A percentile compares a stretch with the other conserved stretches of the same genome.
These are phyloP conservation scores for Andrena minutula DNA, from an alignment of 2,888 invertebrate genomes.

Conservation along the genomic window DNA sequence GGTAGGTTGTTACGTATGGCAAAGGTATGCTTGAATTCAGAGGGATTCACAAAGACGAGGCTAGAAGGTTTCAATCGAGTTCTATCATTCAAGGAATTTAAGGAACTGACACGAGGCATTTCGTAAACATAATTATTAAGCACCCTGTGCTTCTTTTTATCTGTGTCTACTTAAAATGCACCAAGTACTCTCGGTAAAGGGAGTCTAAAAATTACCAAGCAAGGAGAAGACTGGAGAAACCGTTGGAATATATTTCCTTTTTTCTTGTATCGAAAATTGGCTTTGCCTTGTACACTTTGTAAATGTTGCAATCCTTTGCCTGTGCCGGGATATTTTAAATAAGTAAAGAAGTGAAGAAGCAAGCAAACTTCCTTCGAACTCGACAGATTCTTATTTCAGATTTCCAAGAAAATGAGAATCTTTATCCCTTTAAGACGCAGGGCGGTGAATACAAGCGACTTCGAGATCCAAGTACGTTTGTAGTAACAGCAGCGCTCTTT, in stretches of 20 bases:
- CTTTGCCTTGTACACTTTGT: too few species aligned
- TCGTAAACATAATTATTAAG: too few species aligned
- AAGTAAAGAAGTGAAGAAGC: background rate
- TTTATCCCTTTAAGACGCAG: background rate
- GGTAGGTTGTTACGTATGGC: background rate
- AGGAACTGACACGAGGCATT: background rate
- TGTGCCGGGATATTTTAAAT: too few species aligned
- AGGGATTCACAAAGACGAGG: background rate
- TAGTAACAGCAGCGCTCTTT: background rate
- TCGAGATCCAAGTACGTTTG: background rate
- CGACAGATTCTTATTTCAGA: background rate
- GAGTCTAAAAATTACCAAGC: too few species aligned
- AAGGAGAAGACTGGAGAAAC: too few species aligned
- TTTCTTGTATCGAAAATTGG: too few species aligned
- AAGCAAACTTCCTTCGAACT: background rate
- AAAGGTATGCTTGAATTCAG: background rate
- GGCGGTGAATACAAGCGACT: background rate
- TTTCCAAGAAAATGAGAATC: background rate
- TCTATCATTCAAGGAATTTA: background rate
- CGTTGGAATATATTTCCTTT: too few species aligned
- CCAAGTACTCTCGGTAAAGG: too few species aligned
- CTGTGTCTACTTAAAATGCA: too few species aligned
- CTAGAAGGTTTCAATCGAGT: background rate
- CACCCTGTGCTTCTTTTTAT: too few species aligned
- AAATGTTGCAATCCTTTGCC: too few species aligned